Base-by-base conservation (phyloP, 2,888 invertebrate species). In the Gonocerus acuteangulatus region DNA sequence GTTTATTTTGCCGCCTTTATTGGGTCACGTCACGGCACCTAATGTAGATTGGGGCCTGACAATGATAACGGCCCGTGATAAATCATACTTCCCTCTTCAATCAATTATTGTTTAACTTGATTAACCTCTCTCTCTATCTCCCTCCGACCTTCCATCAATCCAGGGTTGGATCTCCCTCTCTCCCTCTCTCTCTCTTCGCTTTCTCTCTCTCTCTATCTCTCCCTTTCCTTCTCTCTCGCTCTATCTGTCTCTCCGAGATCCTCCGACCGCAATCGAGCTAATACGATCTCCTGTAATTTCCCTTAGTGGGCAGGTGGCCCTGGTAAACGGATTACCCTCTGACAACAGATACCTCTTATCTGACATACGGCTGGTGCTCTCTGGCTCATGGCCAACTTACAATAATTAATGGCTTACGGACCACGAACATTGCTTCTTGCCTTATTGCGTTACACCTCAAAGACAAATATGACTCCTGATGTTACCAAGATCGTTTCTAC, bases 41-140 rank as follows among this genome's bases (percentile, higher is more conserved):
- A 49, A 49, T 49, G 49, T 32, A 49, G 49, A 49, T 49, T 49
- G 49, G 49, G 49, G 27, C 18, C 49, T 49, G 19, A 34, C 49
- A 49, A 49, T 49, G 49, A 49, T 49, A 49, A 19, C 34, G 13
- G 49, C 49, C 49, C 9, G 27, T 9, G 18, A 49, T 49, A 49
- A 49, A 49, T 49, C 49, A 49, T 49, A 49, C 27, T 16, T 42
- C n/a, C 42, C 42, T 49, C 49, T 49, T 49, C 49, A 49, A 49
- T 49, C 49, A 49, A 49, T 49, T 49, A 49, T 49, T 49, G 49
- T 49, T 49, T 27, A 49, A 49, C 34, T 49, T 49, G 49, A 49
- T 49, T 34, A 49, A 34, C 49, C 49, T 18, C 49, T 9, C 42
- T 15, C 42, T 16, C 42, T 42, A 4, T 13, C n/a, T 15, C n/a